Evolutionary conservation across 2,888 invertebrate species (phyloP), one percentile per base, ranked within the genome.

Genomic region (Euplagia quadripunctaria): DNA sequence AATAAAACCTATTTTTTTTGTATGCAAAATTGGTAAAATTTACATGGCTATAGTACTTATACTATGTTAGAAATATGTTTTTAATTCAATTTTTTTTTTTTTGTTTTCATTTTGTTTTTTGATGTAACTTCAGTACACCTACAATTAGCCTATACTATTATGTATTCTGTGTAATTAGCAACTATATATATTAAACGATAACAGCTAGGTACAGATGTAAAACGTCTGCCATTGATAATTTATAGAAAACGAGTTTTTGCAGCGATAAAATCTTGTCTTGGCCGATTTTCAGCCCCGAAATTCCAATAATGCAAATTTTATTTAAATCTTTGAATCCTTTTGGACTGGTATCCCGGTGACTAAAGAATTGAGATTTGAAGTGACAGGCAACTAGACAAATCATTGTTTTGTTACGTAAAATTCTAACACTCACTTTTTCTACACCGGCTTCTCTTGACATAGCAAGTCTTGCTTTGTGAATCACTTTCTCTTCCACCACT

Each of bases 401-500:
- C 31, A 5, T 61, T 58, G 12, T 20, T 20, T 12, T 61, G 31
- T 11, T 1, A 61, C 4, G 5, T 11, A n/a, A 55, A 8, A 31
- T 12, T 31, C 5, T 61, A 64, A 64, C 65, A 74, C 75, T 84
- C 91, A 98, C 98, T 97, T 98, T 98, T 77, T 97, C 97, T 72
- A 97, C 93, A 64, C 96, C 96, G 2, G 97, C 94, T 89, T 98
- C 98, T 77, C 99, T 96, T 0, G 99, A 99, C 20, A 98, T 94
- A 0, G 99, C 99, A 68, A 98, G 92, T 90, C 97, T 97, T 0
- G 97, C 97, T 88, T 97, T 97, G 77, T 97, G 97, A 68, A 99
- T 91, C 67, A 98, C 97, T 31, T 97, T 97, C 41, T 97, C 96
- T 68, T 96, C 91, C 69, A 97, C 76, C 95, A 98, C 97, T 79